A percentile compares a stretch with the other conserved stretches of the same genome.
Conservation (phyloP, 37 sponge, comb jelly and placozoan species). For the Theonella swinhoei region DNA sequence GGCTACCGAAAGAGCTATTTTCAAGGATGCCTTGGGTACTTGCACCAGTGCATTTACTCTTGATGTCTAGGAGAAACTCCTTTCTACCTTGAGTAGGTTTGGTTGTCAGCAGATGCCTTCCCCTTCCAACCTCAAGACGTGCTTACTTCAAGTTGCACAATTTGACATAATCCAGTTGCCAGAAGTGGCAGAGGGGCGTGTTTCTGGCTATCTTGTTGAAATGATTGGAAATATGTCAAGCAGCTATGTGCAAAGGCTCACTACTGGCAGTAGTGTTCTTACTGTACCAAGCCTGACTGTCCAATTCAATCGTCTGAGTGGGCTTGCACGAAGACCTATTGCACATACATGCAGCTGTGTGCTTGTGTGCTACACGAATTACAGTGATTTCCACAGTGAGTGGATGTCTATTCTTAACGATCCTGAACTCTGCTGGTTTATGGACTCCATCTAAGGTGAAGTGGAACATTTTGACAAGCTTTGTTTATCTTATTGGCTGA, state of each 20-base stretch:
- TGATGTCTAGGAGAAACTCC: neutral
- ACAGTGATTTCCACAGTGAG: neutral
- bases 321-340: neutral
- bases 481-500: too few relatives aligned
- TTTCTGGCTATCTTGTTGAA: slow-evolving; percentile 4
- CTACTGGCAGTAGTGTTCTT: slow-evolving; percentile 6
- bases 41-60: neutral
- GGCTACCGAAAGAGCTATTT: neutral
- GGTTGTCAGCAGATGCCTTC: slow-evolving; percentile 13
- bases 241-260: neutral
- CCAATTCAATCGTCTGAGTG: neutral
- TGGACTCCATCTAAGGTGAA: slow-evolving; percentile 19
- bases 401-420: neutral
- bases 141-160: neutral
- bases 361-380: neutral
- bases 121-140: slow-evolving; percentile 1
- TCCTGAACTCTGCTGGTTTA: slow-evolving; percentile 18
- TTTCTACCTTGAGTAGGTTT: slow-evolving; percentile 22
- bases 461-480: too few relatives aligned
- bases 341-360: neutral
- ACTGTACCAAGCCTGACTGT: neutral
- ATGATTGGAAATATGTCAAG: slow-evolving; percentile 1
- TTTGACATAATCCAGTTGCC: neutral
- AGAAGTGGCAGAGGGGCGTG: neutral
- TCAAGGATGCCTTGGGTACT: neutral